A percentile compares a stretch with the other conserved stretches of the same genome.
Evolutionary conservation across 2,888 invertebrate species (phyloP).

Genomic region (Caenorhabditis becei): DNA sequence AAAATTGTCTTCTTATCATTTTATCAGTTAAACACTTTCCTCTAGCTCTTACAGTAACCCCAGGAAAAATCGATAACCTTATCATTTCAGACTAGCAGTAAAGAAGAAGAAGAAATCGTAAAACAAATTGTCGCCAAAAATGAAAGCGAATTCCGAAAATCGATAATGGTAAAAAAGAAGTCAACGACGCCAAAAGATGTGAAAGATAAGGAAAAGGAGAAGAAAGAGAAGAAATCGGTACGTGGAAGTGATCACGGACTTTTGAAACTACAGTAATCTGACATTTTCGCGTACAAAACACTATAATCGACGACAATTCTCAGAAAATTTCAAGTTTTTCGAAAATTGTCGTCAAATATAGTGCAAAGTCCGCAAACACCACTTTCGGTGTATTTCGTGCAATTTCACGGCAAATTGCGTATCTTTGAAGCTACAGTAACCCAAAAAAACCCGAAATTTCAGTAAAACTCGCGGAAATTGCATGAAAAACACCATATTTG

Average conservation of each 20-base stretch:
- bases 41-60: neutral
- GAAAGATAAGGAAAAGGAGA: conserved; percentile 38
- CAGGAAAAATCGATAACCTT: neutral
- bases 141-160: conserved; percentile 30
- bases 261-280: conserved; percentile 6
- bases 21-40: neutral
- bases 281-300: too few relatives aligned
- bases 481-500: too few relatives aligned
- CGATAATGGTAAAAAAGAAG: conserved; percentile 43
- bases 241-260: neutral
- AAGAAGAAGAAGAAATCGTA: conserved; percentile 42
- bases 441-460: neutral
- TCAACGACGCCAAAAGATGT: conserved; percentile 35
- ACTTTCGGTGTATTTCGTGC: too few relatives aligned
- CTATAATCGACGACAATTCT: too few relatives aligned
- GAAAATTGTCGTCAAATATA: too few relatives aligned
- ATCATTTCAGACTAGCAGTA: conserved; percentile 12
- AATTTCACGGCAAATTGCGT: neutral
- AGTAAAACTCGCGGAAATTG: too few relatives aligned
- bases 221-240: conserved; percentile 22
- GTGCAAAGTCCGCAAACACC: too few relatives aligned
- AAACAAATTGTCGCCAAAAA: conserved; percentile 24
- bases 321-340: too few relatives aligned
- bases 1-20: too few relatives aligned
- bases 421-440: neutral